Evolutionary conservation across 2,888 invertebrate genomes (phyloP), one percentile per base, ranked within the genome.

Genomic region (Tenthredo scrophulariae): DNA sequence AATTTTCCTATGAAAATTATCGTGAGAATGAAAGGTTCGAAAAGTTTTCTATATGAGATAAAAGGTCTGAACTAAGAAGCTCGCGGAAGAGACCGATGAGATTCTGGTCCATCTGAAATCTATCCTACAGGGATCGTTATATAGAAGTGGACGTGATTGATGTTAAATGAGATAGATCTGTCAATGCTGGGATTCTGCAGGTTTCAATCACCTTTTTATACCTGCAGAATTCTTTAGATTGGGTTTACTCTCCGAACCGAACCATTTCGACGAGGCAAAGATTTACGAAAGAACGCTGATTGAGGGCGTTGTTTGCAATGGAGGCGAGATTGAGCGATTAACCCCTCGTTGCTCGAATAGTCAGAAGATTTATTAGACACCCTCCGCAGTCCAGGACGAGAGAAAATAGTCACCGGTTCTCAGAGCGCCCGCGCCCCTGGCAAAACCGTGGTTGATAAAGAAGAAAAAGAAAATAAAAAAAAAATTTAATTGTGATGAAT

Each of bases 141-240:
- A 50, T 46, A 77, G 46, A 46, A 15, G 62, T 40, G 62, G 62
- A 80, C 80, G 80, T 80, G 80, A 80, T 80, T 80, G 80, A 80
- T 80, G 80, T 80, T 62, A 62, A 80, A 80, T 80, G 58, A 80
- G 80, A 80, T 62, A 80, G 80, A 80, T 80, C 80, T 80, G 80
- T 80, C 80, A 62, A 62, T 26, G 58, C 6, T 80, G 18, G 80
- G 62, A 80, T 62, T 80, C 50, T 18, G 62, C 40, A 58, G 50
- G 58, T 80, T 62, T 80, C 80, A 62, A 80, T 62, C 80, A 40
- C 80, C 37, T 40, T 62, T 40, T 58, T 54, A 62, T 37, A 80
- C 80, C 33, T 37, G 40, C 37, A 22, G 80, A 62, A 80, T 58
- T 80, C 62, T 62, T 80, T 40, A 22, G 80, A 80, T 80, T 80